Base-by-base conservation (phyloP, 2,888 invertebrate species). In the Noctuana brunneofusca region DNA sequence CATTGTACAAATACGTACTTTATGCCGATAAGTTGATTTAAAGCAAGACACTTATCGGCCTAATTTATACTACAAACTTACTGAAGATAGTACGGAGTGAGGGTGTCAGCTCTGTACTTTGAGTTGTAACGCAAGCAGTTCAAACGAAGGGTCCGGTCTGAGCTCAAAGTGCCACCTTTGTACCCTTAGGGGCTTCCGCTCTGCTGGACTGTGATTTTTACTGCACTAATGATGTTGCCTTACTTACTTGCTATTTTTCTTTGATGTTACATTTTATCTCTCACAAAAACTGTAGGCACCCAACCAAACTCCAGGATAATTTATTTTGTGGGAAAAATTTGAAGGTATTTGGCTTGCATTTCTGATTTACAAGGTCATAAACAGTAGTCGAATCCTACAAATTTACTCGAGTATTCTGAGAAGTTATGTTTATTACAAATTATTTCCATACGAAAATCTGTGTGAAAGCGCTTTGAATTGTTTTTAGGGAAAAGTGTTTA, bases 121-220 rank as follows among this genome's bases (percentile, higher is more conserved):
- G 18, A 43, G 18, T 18, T 43, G 43, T 18, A 43, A 43, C 18
- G 30, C 22, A 66, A 64, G 66, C 68, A 66, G 71, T 71, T 74
- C 69, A 72, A 72, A 72, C 68, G 71, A 67, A 67, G 68, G 65
- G 68, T 56, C 67, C 68, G 63, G 68, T 67, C 65, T 62, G 67
- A 65, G 18, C 43, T 66, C 67, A 67, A 66, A 65, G 68, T 70
- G 66, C 75, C 79, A 81, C 81, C 82, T 82, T 83, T 83, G 81
- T 79, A 74, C 78, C 74, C 73, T 24, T 30, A 32, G 16, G 30
- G 52, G 18, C 32, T 52, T 52, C 30, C 32, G 52, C 32, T 52
- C 52, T 80, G 18, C 43, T 43, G 43, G 43, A 43, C 43, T 43
- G 43, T 43, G 43, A 43, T 43, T 43, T 43, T 43, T 43, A 41